Evolutionary conservation across 2,113 vertebrate species (phyloP).

Genomic region (Tupaia tana): DNA sequence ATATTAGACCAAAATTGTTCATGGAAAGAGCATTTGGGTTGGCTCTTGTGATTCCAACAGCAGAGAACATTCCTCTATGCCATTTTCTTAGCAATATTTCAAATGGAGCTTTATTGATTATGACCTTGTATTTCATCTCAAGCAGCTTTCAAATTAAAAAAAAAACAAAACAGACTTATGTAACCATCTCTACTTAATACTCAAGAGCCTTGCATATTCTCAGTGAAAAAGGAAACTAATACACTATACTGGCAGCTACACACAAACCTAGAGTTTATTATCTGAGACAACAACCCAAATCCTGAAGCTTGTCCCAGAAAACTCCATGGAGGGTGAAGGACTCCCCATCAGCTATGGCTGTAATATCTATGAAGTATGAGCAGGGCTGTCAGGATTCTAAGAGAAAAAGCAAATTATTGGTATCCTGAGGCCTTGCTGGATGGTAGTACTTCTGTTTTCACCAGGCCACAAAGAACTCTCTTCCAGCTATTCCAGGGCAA

Average conservation of each 20-base stretch:
- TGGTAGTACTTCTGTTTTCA: background rate
- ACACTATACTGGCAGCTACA: background rate
- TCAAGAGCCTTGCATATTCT: background rate
- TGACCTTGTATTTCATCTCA: background rate
- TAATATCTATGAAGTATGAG: background rate
- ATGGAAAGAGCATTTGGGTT: background rate
- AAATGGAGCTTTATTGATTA: conserved; percentile 16
- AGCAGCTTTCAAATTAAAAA: conserved; percentile 8
- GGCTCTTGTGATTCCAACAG: background rate
- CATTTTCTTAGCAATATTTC: conserved; percentile 16
- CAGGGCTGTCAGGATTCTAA: background rate
- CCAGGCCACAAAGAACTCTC: background rate
- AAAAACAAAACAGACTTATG: background rate
- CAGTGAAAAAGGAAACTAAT: background rate
- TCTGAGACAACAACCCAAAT: background rate
- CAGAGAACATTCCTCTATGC: background rate
- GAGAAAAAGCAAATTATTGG: background rate
- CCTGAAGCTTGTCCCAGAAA: background rate
- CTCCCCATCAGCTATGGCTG: background rate
- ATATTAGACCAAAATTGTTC: background rate
- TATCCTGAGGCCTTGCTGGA: background rate
- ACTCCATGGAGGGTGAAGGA: background rate
- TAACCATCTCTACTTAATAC: background rate
- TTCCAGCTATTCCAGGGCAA: background rate
- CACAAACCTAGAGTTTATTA: background rate